Conservation (phyloP, 1,140 invertebrate genomes). For the Drosophila busckii region DNA sequence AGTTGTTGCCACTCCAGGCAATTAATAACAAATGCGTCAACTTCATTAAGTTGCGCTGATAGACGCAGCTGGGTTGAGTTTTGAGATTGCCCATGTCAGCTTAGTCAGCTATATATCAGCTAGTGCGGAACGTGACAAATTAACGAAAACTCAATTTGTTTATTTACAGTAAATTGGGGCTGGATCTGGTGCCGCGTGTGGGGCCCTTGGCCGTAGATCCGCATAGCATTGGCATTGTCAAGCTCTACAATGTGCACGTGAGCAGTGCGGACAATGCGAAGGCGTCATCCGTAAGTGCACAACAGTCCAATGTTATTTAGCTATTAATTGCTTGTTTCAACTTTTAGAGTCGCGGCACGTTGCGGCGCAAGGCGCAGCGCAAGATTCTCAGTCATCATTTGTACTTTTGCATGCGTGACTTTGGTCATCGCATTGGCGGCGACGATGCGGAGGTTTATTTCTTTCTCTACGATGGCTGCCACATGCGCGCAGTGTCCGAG, state of each 20-base stretch:
- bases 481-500: constrained; percentile 88
- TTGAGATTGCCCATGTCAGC: constrained; percentile 15
- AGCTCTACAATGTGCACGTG: constrained; percentile 92
- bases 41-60: constrained; percentile 39
- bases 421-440: constrained; percentile 90
- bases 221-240: constrained; percentile 91
- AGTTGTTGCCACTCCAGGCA: constrained; percentile 54
- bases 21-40: constrained; percentile 66
- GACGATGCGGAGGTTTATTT: constrained; percentile 94
- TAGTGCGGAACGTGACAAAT: constrained; percentile 51
- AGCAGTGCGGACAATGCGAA: constrained; percentile 89
- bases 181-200: constrained; percentile 93
- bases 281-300: constrained; percentile 84
- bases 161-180: constrained; percentile 90
- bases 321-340: not conserved
- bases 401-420: constrained; percentile 93
- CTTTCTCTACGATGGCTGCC: constrained; percentile 89
- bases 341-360: constrained; percentile 83
- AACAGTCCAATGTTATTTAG: no score
- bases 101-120: no score
- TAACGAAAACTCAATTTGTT: constrained; percentile 41
- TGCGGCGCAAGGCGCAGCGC: constrained; percentile 83
- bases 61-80: constrained; percentile 32
- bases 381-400: constrained; percentile 89
- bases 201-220: constrained; percentile 93